phyloP scores from a whole-genome alignment of 2,797 vertebrate species.

The Nannoperca australis region DNA sequence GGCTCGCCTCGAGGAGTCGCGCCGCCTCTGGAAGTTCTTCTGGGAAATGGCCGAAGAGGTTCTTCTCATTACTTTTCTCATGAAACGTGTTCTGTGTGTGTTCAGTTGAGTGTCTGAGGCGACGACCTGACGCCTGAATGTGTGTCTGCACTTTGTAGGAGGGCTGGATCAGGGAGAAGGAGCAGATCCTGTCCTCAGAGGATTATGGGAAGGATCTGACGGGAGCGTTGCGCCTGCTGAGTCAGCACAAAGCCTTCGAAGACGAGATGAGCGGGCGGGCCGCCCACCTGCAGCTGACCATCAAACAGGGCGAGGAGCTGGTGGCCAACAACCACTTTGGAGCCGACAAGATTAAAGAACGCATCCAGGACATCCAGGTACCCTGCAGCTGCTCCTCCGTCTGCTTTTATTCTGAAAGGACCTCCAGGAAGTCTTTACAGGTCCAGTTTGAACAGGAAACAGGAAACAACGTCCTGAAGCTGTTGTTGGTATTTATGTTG shows the following conservation, averaged over 20 bases:
- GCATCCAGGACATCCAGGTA: slow-evolving; percentile 90
- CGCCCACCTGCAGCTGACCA: slow-evolving; percentile 92
- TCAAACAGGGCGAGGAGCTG: slow-evolving; percentile 94
- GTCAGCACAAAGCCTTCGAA: slow-evolving; percentile 96
- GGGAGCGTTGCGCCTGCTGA: slow-evolving; percentile 92
- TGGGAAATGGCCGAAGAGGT: slow-evolving; percentile 99
- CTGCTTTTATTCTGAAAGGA: too few relatives aligned
- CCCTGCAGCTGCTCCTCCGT: too few relatives aligned
- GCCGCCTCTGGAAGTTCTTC: slow-evolving; percentile 99
- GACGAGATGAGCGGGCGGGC: slow-evolving; percentile 96
- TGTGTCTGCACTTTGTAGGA: slow-evolving; percentile 77
- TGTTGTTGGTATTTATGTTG: too few relatives aligned
- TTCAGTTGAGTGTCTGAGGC: too few relatives aligned
- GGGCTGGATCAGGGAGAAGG: slow-evolving; percentile 98
- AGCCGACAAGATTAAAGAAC: slow-evolving; percentile 93
- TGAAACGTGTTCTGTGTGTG: too few relatives aligned
- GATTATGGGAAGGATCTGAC: slow-evolving; percentile 97
- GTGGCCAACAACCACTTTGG: slow-evolving; percentile 94
- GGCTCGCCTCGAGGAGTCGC: slow-evolving; percentile 94
- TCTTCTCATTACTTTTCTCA: not conserved
- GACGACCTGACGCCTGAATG: too few relatives aligned
- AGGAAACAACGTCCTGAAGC: too few relatives aligned
- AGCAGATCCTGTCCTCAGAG: slow-evolving; percentile 96
- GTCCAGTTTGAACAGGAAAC: too few relatives aligned
- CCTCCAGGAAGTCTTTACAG: too few relatives aligned